Evolutionary conservation across 2,797 vertebrate species (phyloP), one percentile per base, ranked within the genome.

Genomic region (Eptatretus atami): DNA sequence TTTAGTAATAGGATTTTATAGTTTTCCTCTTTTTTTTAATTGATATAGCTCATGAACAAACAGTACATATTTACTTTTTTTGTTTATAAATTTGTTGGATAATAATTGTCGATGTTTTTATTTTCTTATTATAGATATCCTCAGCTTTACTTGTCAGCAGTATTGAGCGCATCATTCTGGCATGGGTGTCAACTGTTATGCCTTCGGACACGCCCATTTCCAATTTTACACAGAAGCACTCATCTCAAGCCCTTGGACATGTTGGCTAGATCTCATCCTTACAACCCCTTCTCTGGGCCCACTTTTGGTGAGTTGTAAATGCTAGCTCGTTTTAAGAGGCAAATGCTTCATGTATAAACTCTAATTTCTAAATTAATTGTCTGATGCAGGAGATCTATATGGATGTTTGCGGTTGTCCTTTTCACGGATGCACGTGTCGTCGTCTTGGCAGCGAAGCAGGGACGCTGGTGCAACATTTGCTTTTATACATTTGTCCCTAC

Each of bases 111-210:
- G 8, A 61, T 63, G 14, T 8, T 52, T 8, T 52, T 8, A 53
- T 57, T 52, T 52, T 55, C 14, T 67, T 9, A 70, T 73, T 74
- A 65, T 76, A 98, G 92, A 74, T 98, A n/a, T 98, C 73, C 77
- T 98, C 92, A 14, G 90, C 90, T 11, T 77, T 98, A 44, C 76
- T 99, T 99, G 71, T 94, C 92, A 31, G 90, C 92, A 65, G 73
- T 96, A 71, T 76, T 99, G 72, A 99, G n/a, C 90, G 65, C 94
- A 96, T 74, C 92, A 99, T 69, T 69, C 74, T 99, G 74, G 92
- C 90, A 68, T 99, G 92, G 92, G 92, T 99, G n/a, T 90, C 92
- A 66, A 99, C 92, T 0, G 90, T 99, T 68, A 99, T 99, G 87
- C 92, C 92, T 65, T 96, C 94, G 92, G 88, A 55, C 92, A 99